These are phyloP conservation scores for Pentalonia nigronervosa DNA, from an alignment of 1,140 invertebrate genomes.

Conservation along the genomic window DNA sequence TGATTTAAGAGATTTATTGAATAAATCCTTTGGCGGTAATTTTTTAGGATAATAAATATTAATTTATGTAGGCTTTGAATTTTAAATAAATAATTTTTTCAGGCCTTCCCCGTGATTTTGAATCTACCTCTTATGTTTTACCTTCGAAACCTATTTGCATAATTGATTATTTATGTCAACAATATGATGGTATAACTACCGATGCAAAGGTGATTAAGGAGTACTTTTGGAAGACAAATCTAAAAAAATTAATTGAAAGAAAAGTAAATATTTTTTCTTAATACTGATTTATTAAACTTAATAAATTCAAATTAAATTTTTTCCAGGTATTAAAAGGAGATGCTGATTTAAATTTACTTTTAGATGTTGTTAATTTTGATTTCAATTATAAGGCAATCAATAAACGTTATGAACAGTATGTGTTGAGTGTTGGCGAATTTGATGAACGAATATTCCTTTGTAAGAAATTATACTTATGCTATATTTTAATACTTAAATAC, in stretches of 20 bases:
- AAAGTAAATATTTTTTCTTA: conserved; percentile 66
- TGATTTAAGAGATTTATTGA: conserved; percentile 75
- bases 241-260: conserved; percentile 82
- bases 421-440: conserved; percentile 91
- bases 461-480: neutral
- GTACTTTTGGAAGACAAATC: conserved; percentile 82
- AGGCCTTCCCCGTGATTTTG: conserved; percentile 79
- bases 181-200: conserved; percentile 74
- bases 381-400: conserved; percentile 84
- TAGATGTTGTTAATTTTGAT: conserved; percentile 79
- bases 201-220: conserved; percentile 92
- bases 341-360: conserved; percentile 72
- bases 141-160: conserved; percentile 80
- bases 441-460: conserved; percentile 77
- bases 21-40: conserved; percentile 81
- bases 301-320: neutral
- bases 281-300: neutral
- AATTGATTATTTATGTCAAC: conserved; percentile 82
- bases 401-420: conserved; percentile 88
- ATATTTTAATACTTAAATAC: no score
- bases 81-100: conserved; percentile 61
- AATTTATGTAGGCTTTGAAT: neutral
- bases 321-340: conserved; percentile 70
- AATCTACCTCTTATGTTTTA: conserved; percentile 71
- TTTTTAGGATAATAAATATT: neutral